Conservation (phyloP, 2,113 vertebrate genomes). For the Catagonus wagneri region DNA sequence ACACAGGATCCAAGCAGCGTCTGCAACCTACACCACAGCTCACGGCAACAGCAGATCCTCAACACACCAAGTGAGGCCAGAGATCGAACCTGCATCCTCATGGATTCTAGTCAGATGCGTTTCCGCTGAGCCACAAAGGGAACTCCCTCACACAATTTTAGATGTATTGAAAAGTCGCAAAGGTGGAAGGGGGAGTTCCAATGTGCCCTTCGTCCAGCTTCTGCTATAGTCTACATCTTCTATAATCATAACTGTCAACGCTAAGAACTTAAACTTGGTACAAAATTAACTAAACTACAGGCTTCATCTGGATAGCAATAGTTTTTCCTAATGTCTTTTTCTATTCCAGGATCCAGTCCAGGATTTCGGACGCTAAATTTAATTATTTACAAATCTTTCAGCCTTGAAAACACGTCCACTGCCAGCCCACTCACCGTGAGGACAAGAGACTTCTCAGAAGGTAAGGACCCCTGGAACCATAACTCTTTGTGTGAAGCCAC, state of each 20-base stretch:
- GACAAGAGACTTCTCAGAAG: background rate
- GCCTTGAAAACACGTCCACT: background rate
- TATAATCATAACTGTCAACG: background rate
- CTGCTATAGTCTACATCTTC: background rate
- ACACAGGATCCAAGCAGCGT: too few relatives aligned
- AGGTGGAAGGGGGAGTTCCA: background rate
- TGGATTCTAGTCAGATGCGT: too few relatives aligned
- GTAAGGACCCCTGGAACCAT: background rate
- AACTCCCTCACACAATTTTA: background rate
- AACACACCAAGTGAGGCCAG: too few relatives aligned
- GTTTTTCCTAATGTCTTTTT: background rate
- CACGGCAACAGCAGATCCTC: too few relatives aligned
- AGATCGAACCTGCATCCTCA: too few relatives aligned
- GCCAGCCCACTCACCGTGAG: background rate
- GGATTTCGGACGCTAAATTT: background rate
- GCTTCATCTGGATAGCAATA: background rate
- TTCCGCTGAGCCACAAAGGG: too few relatives aligned
- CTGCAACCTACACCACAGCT: too few relatives aligned
- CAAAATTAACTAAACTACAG: background rate
- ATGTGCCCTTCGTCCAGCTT: background rate
- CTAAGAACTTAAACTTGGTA: background rate
- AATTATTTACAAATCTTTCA: background rate
- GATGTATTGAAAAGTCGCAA: constrained; percentile 10
- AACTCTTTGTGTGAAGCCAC: background rate
- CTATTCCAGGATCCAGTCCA: background rate